Base-by-base conservation (phyloP, 2,797 vertebrate genomes). In the Muscicapa comitata region DNA sequence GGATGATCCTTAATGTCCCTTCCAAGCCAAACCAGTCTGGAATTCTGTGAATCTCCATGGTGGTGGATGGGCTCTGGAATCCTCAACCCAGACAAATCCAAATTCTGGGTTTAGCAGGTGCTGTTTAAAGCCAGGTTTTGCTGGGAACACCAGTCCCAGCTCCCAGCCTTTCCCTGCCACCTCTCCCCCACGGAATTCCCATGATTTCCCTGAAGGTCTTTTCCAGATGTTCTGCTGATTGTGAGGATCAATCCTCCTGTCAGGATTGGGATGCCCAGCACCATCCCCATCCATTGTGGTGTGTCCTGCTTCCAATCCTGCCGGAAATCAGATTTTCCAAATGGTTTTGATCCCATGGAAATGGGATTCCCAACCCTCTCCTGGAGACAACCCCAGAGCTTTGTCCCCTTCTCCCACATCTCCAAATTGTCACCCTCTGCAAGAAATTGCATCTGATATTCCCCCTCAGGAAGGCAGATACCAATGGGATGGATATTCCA, bases 381-480 rank as follows among this genome's bases (percentile, higher is more conserved):
- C 85, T 2, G 12, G 24, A 53, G 66, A 75, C 50, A 66, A 17
- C 51, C 28, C 19, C 40, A 11, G 31, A 55, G 28, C 47, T 51
- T 79, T 51, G 50, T 33, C 95, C 54, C 20, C 82, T 78, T 54
- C 74, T 92, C 50, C 17, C 70, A 59, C 72, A 23, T 19, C n/a
- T 38, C 82, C 51, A 28, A 19, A 35, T 33, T 38, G 9, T n/a
- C 85, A 48, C 72, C 65, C 18, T 9, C 45, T 55, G 77, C 62
- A 50, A 76, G 91, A 86, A 85, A 80, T 54, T 38, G 8, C 14
- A 25, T 11, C 71, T 72, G 53, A 63, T 58, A 45, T 59, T 78
- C 57, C 57, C 47, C 72, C 57, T 28, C 55, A 85, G 85, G 37
- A 89, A 81, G 81, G 66, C 28, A 55, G 42, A 86, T 63, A 58